These are phyloP conservation scores for Phyllopteryx taeniolatus DNA, from an alignment of 2,113 vertebrate genomes.

Conservation along the genomic window DNA sequence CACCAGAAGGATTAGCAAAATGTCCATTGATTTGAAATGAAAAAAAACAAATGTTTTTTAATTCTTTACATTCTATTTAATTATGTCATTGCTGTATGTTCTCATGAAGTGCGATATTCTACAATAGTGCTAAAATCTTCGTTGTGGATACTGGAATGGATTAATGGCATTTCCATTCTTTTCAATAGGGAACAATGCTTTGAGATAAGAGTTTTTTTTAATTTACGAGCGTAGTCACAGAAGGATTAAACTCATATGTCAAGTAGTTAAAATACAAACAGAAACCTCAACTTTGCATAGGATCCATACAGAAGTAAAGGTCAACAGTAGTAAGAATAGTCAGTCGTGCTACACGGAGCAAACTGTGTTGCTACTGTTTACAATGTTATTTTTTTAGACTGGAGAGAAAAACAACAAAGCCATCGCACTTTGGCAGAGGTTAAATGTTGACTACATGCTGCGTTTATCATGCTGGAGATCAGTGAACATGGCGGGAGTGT, in stretches of 20 bases:
- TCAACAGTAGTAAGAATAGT: neutral
- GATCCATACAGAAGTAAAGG: neutral
- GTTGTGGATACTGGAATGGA: no score
- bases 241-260: neutral
- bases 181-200: no score
- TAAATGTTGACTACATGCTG: neutral
- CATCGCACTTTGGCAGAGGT: neutral
- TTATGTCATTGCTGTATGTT: no score
- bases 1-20: no score
- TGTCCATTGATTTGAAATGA: no score
- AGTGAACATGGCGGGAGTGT: slow-evolving; percentile 54
- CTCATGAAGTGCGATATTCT: no score
- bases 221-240: neutral
- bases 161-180: no score
- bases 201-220: neutral
- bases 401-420: neutral
- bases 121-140: no score
- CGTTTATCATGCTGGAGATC: neutral
- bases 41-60: no score
- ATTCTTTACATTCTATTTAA: no score
- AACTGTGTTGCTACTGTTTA: neutral
- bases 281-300: neutral
- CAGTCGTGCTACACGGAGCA: neutral
- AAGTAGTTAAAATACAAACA: neutral
- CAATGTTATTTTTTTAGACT: neutral